A percentile compares a stretch with the other conserved stretches of the same genome.
These are phyloP conservation scores for Rhamphomyia laevipes DNA, from an alignment of 2,888 invertebrate species.

Conservation along the genomic window DNA sequence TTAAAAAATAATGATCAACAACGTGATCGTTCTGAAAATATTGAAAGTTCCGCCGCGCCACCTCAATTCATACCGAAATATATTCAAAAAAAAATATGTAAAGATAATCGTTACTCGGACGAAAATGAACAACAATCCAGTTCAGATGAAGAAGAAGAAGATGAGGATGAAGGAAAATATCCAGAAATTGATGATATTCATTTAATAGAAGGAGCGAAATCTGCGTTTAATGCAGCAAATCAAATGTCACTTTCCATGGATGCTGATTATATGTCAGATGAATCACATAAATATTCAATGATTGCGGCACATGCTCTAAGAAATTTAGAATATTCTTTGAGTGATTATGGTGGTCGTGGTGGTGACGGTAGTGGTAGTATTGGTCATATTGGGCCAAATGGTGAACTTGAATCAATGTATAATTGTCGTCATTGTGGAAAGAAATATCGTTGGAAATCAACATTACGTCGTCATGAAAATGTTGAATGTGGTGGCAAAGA, in stretches of 20 bases:
- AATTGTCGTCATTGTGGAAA: constrained; percentile 68
- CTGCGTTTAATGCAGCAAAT: constrained; percentile 14
- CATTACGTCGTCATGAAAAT: constrained; percentile 67
- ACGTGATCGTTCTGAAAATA: background rate
- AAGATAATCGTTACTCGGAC: constrained; percentile 19
- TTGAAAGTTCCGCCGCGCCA: constrained; percentile 6
- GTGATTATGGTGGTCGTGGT: constrained; percentile 22
- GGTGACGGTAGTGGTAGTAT: constrained; percentile 11
- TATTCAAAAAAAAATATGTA: constrained; percentile 20
- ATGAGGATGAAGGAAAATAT: constrained; percentile 32
- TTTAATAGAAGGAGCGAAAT: constrained; percentile 30
- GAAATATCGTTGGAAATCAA: constrained; percentile 75
- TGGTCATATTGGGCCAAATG: constrained; percentile 10
- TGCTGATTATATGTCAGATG: constrained; percentile 23
- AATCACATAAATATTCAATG: constrained; percentile 26
- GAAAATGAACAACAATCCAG: constrained; percentile 24
- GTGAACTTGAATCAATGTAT: constrained; percentile 29
- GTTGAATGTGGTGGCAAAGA: constrained; percentile 74
- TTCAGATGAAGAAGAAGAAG: constrained; percentile 22
- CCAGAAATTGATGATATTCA: constrained; percentile 37
- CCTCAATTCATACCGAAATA: constrained; percentile 2
- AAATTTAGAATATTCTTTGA: constrained; percentile 30
- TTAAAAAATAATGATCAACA: background rate
- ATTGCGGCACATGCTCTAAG: constrained; percentile 27
- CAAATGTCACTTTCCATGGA: constrained; percentile 14